phyloP scores from a whole-genome alignment of 2,113 vertebrate genomes.

The Serilophus lunatus region DNA sequence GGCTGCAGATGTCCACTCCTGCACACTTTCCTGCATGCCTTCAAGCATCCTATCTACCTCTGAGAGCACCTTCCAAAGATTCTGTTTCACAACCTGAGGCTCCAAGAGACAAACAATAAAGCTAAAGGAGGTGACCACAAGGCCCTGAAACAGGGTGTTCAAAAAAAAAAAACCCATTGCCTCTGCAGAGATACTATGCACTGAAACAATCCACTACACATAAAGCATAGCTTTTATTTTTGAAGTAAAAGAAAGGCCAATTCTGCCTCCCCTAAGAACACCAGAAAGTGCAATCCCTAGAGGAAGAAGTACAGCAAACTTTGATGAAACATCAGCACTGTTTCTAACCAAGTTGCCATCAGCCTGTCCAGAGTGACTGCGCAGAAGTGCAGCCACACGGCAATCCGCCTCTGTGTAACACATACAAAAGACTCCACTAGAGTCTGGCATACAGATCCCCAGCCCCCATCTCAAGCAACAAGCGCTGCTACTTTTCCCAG shows the following conservation, averaged over 20 bases:
- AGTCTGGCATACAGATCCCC: neutral
- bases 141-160: neutral
- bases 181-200: neutral
- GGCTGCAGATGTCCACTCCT: constrained; percentile 30
- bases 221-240: neutral
- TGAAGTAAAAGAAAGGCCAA: neutral
- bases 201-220: neutral
- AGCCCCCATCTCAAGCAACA: constrained; percentile 4
- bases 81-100: neutral
- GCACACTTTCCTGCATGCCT: neutral
- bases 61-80: neutral
- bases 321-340: neutral
- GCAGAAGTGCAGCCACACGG: neutral
- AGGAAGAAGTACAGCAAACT: neutral
- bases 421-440: constrained; percentile 51
- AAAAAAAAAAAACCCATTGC: neutral
- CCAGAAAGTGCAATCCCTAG: neutral
- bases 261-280: neutral
- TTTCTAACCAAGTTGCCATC: neutral
- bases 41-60: neutral
- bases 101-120: neutral
- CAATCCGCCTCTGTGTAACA: constrained; percentile 10
- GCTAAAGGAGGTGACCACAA: neutral
- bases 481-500: constrained; percentile 31
- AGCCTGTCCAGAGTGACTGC: neutral